Conservation (phyloP, 2,888 invertebrate species). For the Gasteruption jaculator region DNA sequence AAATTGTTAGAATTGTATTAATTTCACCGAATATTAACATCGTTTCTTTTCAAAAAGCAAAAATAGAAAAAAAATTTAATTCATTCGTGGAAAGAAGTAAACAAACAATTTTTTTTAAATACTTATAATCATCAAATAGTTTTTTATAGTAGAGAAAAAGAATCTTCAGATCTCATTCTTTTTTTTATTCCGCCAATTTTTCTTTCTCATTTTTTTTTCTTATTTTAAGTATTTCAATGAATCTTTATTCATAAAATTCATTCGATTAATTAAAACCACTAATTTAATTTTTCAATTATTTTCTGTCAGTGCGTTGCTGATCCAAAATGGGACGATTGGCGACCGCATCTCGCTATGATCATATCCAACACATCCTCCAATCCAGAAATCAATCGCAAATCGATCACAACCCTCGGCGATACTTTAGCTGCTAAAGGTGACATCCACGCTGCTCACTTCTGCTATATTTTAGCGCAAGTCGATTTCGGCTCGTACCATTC, state of each 20-base stretch:
- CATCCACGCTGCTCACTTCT: conserved; percentile 90
- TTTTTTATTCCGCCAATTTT: background rate
- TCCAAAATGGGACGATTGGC: conserved; percentile 88
- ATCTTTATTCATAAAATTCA: conserved; percentile 6
- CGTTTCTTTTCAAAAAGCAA: no score
- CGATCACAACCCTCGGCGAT: conserved; percentile 71
- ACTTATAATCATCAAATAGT: no score
- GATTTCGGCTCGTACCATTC: conserved; percentile 55
- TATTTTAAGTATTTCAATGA: background rate
- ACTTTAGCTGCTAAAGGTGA: conserved; percentile 71
- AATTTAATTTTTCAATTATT: conserved; percentile 10
- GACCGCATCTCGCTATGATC: conserved; percentile 94
- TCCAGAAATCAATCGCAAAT: conserved; percentile 73
- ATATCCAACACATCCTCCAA: conserved; percentile 77
- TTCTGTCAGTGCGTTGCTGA: conserved; percentile 61
- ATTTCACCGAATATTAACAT: no score
- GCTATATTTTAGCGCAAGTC: conserved; percentile 84
- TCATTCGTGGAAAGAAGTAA: no score
- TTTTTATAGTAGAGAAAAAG: no score
- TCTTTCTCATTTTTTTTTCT: background rate
- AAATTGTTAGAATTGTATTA: no score
- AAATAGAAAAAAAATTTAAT: no score
- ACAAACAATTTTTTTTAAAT: no score
- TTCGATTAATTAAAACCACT: conserved; percentile 7
- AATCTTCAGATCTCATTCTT: background rate